phyloP scores from a whole-genome alignment of 2,888 invertebrate genomes.

The Catotricha subobsoleta region DNA sequence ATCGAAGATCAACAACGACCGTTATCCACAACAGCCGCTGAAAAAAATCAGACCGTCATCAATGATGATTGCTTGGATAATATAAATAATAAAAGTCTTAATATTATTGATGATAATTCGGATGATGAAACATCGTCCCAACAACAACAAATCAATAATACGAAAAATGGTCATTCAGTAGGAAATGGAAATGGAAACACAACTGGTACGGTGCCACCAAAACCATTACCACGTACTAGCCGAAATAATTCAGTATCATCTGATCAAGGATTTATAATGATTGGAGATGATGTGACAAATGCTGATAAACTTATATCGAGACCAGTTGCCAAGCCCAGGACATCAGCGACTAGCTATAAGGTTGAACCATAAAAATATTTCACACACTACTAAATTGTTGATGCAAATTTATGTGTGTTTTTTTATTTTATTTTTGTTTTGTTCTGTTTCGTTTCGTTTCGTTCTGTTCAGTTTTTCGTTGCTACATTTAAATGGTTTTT shows the following conservation, averaged over 20 bases:
- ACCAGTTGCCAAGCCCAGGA: constrained; percentile 50
- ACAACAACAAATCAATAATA: neutral
- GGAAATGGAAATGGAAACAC: constrained; percentile 24
- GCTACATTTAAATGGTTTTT: neutral
- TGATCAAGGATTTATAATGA: constrained; percentile 42
- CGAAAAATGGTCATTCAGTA: constrained; percentile 28
- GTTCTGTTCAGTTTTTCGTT: neutral
- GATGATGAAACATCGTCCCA: neutral
- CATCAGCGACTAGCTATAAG: constrained; percentile 61
- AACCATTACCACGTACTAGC: constrained; percentile 62
- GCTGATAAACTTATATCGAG: constrained; percentile 18
- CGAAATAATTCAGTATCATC: constrained; percentile 47
- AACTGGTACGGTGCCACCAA: constrained; percentile 44
- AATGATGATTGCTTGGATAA: constrained; percentile 8
- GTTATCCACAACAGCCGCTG: neutral
- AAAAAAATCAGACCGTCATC: constrained; percentile 4
- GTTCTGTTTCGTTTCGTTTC: neutral
- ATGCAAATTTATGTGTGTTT: neutral
- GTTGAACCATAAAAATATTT: constrained; percentile 18
- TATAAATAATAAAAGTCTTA: neutral
- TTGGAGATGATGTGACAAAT: no score
- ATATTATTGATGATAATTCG: constrained; percentile 10
- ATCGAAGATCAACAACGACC: constrained; percentile 9
- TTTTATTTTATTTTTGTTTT: neutral
- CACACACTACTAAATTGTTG: neutral